Percentiles rank a stretch among this genome's conserved stretches.
These are phyloP conservation scores for Poecilia gillii DNA, from an alignment of 2,797 vertebrate species.

Conservation along the genomic window DNA sequence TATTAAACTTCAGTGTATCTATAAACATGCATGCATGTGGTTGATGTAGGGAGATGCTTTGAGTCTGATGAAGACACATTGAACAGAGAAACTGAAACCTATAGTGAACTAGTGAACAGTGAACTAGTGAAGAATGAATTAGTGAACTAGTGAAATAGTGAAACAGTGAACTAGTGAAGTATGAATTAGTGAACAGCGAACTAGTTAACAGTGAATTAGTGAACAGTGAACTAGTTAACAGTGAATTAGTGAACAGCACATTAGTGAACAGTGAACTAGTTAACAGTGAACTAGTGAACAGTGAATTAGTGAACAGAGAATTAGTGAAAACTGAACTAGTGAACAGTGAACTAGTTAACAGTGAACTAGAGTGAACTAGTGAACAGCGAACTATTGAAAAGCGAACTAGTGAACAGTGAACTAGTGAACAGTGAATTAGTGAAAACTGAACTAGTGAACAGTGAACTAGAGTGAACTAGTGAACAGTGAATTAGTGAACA, in stretches of 20 bases:
- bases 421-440: not conserved
- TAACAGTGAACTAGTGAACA: too few species aligned
- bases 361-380: not conserved
- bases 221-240: not conserved
- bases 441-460: not conserved
- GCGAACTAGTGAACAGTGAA: not conserved
- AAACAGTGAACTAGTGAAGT: not conserved
- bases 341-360: not conserved
- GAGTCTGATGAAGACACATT: not conserved
- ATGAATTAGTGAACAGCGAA: not conserved
- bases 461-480: not conserved
- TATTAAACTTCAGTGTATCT: not conserved
- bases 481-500: too few species aligned
- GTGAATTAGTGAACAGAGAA: not conserved
- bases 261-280: too few species aligned
- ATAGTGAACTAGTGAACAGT: too few species aligned
- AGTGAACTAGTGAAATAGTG: not conserved
- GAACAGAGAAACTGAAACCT: not conserved
- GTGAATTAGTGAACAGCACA: too few species aligned
- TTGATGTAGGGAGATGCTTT: not conserved
- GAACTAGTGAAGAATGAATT: not conserved
- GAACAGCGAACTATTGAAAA: not conserved
- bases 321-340: not conserved
- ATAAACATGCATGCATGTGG: not conserved
- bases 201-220: not conserved